Percentiles rank a stretch among this genome's conserved stretches.
Conservation (phyloP, 2,888 invertebrate species). For the Saturnia pavonia region DNA sequence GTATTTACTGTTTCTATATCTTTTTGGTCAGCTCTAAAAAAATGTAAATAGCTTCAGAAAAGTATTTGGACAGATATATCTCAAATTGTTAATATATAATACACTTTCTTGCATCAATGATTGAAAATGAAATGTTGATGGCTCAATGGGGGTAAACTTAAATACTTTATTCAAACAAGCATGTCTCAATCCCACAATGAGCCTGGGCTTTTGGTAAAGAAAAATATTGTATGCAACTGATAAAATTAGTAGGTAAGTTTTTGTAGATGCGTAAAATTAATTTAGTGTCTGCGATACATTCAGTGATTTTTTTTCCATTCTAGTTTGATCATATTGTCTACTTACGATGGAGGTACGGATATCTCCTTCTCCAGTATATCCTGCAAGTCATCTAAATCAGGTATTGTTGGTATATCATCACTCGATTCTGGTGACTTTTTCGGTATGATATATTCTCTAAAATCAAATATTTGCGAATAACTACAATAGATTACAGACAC, state of each 20-base stretch:
- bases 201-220: too few species aligned
- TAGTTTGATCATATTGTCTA: slow-evolving; percentile 19
- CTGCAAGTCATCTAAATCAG: slow-evolving; percentile 74
- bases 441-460: slow-evolving; percentile 70
- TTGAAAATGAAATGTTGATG: not conserved
- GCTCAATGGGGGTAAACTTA: too few species aligned
- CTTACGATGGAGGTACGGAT: slow-evolving; percentile 64
- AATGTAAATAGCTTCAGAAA: slow-evolving; percentile 11
- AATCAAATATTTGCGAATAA: slow-evolving; percentile 31
- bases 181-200: too few species aligned
- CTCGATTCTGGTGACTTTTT: slow-evolving; percentile 68
- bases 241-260: too few species aligned
- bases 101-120: not conserved
- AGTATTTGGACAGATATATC: not conserved
- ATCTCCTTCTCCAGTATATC: slow-evolving; percentile 74
- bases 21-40: slow-evolving; percentile 54
- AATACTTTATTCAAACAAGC: too few species aligned
- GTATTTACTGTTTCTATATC: slow-evolving; percentile 67
- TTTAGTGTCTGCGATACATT: too few species aligned
- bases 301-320: not conserved
- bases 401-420: slow-evolving; percentile 77
- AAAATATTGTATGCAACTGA: too few species aligned
- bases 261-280: too few species aligned
- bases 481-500: too few species aligned
- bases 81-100: not conserved